A percentile compares a stretch with the other conserved stretches of the same genome.
Evolutionary conservation across 1,140 invertebrate species (phyloP).

Genomic region (Yoshiicerus persimilis): DNA sequence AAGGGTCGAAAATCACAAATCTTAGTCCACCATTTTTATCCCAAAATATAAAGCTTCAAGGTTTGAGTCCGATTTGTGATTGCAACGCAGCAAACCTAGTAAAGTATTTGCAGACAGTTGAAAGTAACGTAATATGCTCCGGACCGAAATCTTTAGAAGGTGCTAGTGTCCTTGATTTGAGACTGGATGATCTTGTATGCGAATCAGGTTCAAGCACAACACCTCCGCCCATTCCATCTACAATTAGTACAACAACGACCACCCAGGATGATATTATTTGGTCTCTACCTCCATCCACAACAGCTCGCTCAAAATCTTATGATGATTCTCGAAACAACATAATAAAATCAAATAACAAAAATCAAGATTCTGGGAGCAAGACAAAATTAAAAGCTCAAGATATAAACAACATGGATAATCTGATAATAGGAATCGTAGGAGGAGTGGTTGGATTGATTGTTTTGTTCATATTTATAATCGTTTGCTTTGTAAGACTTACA

Average conservation of each 20-base stretch:
- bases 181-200: constrained; percentile 76
- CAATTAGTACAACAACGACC: constrained; percentile 55
- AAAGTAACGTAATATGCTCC: constrained; percentile 63
- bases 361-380: constrained; percentile 49
- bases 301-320: constrained; percentile 49
- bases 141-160: constrained; percentile 69
- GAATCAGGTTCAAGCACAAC: constrained; percentile 59
- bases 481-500: constrained; percentile 70
- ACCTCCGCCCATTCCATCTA: constrained; percentile 52
- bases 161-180: constrained; percentile 69
- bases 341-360: not conserved
- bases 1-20: constrained; percentile 73
- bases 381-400: constrained; percentile 53
- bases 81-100: constrained; percentile 76
- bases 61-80: constrained; percentile 79
- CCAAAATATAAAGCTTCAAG: constrained; percentile 75
- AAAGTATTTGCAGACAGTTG: constrained; percentile 67
- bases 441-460: constrained; percentile 87
- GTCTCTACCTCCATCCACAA: constrained; percentile 69
- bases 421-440: constrained; percentile 88
- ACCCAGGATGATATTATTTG: constrained; percentile 71
- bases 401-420: constrained; percentile 79
- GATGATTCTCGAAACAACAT: constrained; percentile 56
- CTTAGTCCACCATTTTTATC: constrained; percentile 74
- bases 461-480: constrained; percentile 79